Percentiles rank a stretch among this genome's conserved stretches.
Conservation (phyloP, 2,113 vertebrate species). For the Oryzias celebensis region DNA sequence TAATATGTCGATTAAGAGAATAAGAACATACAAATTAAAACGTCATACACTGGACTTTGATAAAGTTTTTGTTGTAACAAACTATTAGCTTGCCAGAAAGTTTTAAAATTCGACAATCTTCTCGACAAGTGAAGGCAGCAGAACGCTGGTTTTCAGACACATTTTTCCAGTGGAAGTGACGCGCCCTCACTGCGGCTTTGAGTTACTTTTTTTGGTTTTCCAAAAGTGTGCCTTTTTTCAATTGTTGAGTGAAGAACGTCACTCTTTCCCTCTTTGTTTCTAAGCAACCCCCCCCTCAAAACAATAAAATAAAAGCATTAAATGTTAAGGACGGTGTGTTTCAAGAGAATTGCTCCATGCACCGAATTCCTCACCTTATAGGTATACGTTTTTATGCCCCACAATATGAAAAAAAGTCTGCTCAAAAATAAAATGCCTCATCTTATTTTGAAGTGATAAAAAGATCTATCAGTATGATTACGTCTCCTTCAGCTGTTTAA, state of each 20-base stretch:
- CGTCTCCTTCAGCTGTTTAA: too few species aligned
- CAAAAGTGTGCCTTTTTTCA: slow-evolving; percentile 25
- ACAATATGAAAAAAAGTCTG: too few species aligned
- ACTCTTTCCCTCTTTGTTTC: slow-evolving; percentile 37
- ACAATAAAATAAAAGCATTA: too few species aligned
- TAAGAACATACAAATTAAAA: background rate
- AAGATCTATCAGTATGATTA: too few species aligned
- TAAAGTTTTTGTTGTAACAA: background rate
- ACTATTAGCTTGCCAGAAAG: rapidly evolving
- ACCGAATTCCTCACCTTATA: too few species aligned
- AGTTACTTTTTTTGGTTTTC: background rate
- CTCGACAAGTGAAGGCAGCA: slow-evolving; percentile 38
- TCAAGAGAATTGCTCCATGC: too few species aligned
- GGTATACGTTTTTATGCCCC: too few species aligned
- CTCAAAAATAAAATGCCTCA: too few species aligned
- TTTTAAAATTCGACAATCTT: slow-evolving; percentile 16
- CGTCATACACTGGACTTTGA: background rate
- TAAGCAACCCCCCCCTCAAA: background rate
- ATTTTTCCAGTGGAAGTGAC: slow-evolving; percentile 70
- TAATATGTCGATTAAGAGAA: background rate
- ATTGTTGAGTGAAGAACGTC: slow-evolving; percentile 32
- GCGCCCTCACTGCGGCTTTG: slow-evolving; percentile 25
- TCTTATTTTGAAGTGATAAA: too few species aligned
- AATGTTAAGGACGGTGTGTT: too few species aligned
- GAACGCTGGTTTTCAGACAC: slow-evolving; percentile 22